These are phyloP conservation scores for Numenius arquata DNA, from an alignment of 2,113 vertebrate genomes.

Conservation along the genomic window DNA sequence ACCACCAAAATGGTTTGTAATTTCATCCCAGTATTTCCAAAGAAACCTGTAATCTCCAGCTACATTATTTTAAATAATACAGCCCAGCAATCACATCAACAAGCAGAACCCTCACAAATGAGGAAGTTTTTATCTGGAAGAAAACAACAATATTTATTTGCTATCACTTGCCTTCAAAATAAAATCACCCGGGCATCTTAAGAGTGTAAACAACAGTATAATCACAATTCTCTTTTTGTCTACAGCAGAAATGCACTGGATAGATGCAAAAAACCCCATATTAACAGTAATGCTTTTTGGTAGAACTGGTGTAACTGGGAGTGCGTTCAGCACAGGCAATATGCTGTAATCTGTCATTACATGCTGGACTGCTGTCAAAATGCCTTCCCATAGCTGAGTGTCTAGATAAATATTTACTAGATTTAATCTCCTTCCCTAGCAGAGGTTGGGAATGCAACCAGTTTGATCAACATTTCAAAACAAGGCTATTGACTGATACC, in stretches of 20 bases:
- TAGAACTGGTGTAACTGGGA: background rate
- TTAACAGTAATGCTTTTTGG: background rate
- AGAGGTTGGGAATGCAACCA: background rate
- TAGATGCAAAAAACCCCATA: background rate
- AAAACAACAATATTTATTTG: slow-evolving; percentile 17
- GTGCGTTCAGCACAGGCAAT: background rate
- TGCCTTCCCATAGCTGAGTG: background rate
- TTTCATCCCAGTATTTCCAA: slow-evolving; percentile 51
- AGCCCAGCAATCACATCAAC: slow-evolving; percentile 7
- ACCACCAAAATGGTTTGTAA: slow-evolving; percentile 15
- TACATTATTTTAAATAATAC: slow-evolving; percentile 47
- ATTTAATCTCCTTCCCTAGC: background rate
- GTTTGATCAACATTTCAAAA: background rate
- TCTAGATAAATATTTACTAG: background rate
- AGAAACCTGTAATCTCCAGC: slow-evolving; percentile 32
- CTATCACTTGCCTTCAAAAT: slow-evolving; percentile 17
- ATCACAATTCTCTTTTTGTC: background rate
- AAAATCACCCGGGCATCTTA: background rate
- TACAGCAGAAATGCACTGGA: background rate
- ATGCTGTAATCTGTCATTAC: background rate
- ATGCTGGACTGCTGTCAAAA: background rate
- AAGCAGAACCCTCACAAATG: slow-evolving; percentile 18
- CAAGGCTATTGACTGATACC: background rate
- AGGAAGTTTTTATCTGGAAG: background rate
- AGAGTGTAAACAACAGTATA: background rate